Base-by-base conservation (phyloP, 2,888 invertebrate genomes). In the Acanthosepion pharaonis region DNA sequence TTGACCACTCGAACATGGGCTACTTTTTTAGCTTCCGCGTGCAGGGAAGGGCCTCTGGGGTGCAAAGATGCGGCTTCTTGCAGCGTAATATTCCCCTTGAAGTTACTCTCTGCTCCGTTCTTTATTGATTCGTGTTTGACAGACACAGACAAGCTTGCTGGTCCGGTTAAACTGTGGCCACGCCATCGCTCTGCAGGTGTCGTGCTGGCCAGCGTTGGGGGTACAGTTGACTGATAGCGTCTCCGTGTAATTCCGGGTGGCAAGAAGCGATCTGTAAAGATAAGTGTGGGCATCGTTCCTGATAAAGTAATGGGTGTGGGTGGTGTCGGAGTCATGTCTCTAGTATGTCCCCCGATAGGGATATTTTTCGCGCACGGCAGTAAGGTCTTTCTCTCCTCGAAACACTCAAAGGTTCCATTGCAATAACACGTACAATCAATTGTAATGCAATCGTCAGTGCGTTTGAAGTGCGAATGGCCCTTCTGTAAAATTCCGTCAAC, bases 341-440 rank as follows among this genome's bases (percentile, higher is more conserved):
- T 25, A 20, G 15, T 28, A 28, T 93, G 28, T 2, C 51, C 33
- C 20, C 93, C 93, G 18, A 53, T 28, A 25, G 49, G 93, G 28
- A 48, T 20, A 53, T 53, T 93, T 18, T 93, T n/a, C 9, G 93
- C 53, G n/a, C 53, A 53, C 33, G 51, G 53, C n/a, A 53, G 53
- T 51, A 93, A 51, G 2, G 23, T 8, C 28, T n/a, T 93, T 18
- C 48, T 93, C 51, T 93, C 51, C 15, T 94, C 42, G 20, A 42
- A 94, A 55, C 94, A 94, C 9, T 55, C 64, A 55, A 48, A 94
- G 25, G 94, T 94, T 64, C 94, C 94, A 48, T 94, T 94, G 9
- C 94, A 94, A 9, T 94, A 55, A 64, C 94, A 94, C 5, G 55
- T 5, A 25, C 94, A 94, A 55, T 33, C 59, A 4, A 23, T 23